A percentile compares a stretch with the other conserved stretches of the same genome.
These are phyloP conservation scores for Thunnus albacares DNA, from an alignment of 2,797 vertebrate species.

Conservation along the genomic window DNA sequence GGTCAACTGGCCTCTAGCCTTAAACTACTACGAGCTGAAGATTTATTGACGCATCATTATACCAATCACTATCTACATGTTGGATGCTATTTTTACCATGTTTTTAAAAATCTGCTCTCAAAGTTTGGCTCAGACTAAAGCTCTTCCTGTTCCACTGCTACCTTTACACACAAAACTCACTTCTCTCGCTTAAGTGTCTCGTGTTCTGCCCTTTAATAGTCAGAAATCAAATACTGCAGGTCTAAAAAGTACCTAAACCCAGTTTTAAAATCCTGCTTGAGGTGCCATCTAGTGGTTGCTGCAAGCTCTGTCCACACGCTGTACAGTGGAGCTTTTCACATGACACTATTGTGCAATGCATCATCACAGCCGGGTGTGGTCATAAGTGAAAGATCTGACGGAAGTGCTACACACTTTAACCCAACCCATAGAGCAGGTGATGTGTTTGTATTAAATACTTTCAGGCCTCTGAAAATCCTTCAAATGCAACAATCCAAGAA, in stretches of 20 bases:
- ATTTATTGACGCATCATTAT: not conserved
- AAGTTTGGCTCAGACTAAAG: not conserved
- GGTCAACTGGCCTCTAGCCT: not conserved
- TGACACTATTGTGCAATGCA: not conserved
- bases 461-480: too few relatives aligned
- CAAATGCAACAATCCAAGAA: too few relatives aligned
- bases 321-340: not conserved
- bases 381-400: not conserved
- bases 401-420: not conserved
- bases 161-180: not conserved
- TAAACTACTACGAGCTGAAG: not conserved
- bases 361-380: conserved; percentile 30
- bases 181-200: not conserved
- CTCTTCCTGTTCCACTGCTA: not conserved
- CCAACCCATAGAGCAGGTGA: not conserved
- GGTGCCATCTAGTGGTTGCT: conserved; percentile 58
- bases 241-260: not conserved
- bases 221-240: not conserved
- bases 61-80: too few relatives aligned
- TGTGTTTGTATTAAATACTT: too few relatives aligned
- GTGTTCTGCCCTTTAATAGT: not conserved
- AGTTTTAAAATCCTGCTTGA: not conserved
- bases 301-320: not conserved
- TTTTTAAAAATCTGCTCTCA: not conserved
- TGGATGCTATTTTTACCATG: not conserved